phyloP scores from a whole-genome alignment of 2,113 vertebrate genomes.

The Symphodus melops region DNA sequence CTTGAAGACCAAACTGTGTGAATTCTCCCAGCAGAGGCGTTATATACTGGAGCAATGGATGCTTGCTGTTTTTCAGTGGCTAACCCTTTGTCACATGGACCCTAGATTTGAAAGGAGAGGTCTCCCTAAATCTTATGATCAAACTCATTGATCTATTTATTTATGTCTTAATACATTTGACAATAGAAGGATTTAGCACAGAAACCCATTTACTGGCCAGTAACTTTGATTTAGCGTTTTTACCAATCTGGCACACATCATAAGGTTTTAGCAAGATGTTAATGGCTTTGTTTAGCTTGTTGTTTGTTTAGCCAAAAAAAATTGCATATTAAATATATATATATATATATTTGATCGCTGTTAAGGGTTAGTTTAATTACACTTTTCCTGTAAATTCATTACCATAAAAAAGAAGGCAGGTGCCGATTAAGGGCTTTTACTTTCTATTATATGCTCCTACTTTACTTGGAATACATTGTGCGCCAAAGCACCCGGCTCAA shows the following conservation, averaged over 20 bases:
- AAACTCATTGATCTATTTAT: conserved; percentile 50
- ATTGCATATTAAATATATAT: conserved; percentile 8
- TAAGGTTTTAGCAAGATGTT: conserved; percentile 31
- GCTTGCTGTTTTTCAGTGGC: conserved; percentile 51
- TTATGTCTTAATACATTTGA: conserved; percentile 14
- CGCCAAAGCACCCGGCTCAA: conserved; percentile 58
- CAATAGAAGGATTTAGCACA: conserved; percentile 33
- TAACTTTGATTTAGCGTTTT: conserved; percentile 47
- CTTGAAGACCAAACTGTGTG: conserved; percentile 81
- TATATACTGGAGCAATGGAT: conserved; percentile 60
- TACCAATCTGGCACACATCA: conserved; percentile 38
- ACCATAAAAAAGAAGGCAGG: conserved; percentile 33
- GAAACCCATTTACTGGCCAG: not conserved
- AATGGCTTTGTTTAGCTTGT: conserved; percentile 45
- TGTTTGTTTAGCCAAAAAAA: conserved; percentile 45
- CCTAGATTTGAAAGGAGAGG: conserved; percentile 50
- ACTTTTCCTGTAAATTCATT: conserved; percentile 47
- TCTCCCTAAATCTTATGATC: conserved; percentile 52
- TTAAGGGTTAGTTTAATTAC: conserved; percentile 29
- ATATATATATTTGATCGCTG: conserved; percentile 7
- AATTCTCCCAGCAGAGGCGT: conserved; percentile 71
- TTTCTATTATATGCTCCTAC: conserved; percentile 50
- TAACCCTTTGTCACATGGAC: conserved; percentile 62
- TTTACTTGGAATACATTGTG: conserved; percentile 55
- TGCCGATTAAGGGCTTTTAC: conserved; percentile 57